Base-by-base conservation (phyloP, 2,888 invertebrate species). In the Lasioglossum figueresi region DNA sequence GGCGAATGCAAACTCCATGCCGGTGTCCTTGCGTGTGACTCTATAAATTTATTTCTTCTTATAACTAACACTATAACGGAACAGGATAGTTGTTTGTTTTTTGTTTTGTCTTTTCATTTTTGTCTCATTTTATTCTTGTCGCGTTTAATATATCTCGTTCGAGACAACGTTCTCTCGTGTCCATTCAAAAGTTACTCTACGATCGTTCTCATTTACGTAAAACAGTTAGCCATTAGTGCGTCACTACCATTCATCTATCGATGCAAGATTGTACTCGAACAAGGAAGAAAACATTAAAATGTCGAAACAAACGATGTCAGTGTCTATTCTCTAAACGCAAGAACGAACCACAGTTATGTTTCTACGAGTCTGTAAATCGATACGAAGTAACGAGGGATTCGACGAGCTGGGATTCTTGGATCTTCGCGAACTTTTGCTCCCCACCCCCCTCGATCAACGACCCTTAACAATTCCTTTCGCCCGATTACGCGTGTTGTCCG, bases 31-130 rank as follows among this genome's bases (percentile, higher is more conserved):
- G 71, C 43, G 82, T 80, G 79, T 74, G 79, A 76, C 75, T 89
- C 93, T 93, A 93, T 84, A 92, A 93, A 92, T 92, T 89, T 79
- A 91, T 37, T 84, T 88, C 82, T 87, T 80, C 80, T 70, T 88
- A 88, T 92, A 88, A 85, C 90, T 86, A 84, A 75, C 34, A 40
- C 79, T 76, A 52, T 70, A 70, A 70, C 37, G 52, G 52, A 83
- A 59, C 37, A 68, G 10, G 8, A 63, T 63, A 34, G 31, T 63
- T 63, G n/a, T 63, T 27, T 59, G 59, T 59, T 63, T 59, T 59
- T 63, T 31, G 16, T 63, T 63, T 63, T 68, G 23, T 34, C 31
- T 34, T 31, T 16, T 66, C 8, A 37, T 23, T 37, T 68, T 3
- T 66, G 14, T 66, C 12, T 68, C 34, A 37, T 68, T 68, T 34